Base-by-base conservation (phyloP, 1,140 invertebrate genomes). In the Tetraneura akinire region DNA sequence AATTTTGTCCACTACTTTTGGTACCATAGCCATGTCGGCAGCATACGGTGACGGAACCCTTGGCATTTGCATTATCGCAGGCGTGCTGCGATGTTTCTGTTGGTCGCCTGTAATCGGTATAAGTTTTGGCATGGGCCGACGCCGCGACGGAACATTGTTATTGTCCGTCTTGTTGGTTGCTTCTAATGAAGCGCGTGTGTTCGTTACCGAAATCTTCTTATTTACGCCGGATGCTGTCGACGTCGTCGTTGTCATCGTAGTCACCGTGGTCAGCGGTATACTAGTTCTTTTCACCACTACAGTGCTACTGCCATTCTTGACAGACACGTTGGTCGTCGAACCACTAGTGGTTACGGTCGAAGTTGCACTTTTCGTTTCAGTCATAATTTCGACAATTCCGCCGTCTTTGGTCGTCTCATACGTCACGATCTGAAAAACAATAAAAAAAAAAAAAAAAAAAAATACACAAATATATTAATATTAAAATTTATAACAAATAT, bases 91-190 rank as follows among this genome's bases (percentile, higher is more conserved):
- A 5, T 26, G 68, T 21, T 32, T 45, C 32, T 55, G 49, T 55
- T 81, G 78, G 11, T 80, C 80, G 37, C 86, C 87, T 37, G 32
- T 8, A 74, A 92, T 88, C 0, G 91, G 91, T 84, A 92, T 92
- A 8, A 92, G 86, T 84, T 91, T 91, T 47, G 91, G 91, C 82
- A 92, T 88, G 0, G 91, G 91, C 51, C 91, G 85, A 0, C 91
- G 91, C 49, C 90, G 85, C 29, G 88, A 84, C 23, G 87, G 84
- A 83, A 89, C 89, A 73, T 88, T 91, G 26, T 80, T 84, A 83
- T 80, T 86, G 81, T 80, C 85, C 32, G 70, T 71, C 13, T 66
- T 64, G 18, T 2, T 64, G 18, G 8, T 0, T 42, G 62, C 16
- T 29, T 37, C 29, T 64, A n/a, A n/a, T n/a, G 16, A 8, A 10